Evolutionary conservation across 2,113 vertebrate species (phyloP).

Genomic region (Sisor rabdophorus): DNA sequence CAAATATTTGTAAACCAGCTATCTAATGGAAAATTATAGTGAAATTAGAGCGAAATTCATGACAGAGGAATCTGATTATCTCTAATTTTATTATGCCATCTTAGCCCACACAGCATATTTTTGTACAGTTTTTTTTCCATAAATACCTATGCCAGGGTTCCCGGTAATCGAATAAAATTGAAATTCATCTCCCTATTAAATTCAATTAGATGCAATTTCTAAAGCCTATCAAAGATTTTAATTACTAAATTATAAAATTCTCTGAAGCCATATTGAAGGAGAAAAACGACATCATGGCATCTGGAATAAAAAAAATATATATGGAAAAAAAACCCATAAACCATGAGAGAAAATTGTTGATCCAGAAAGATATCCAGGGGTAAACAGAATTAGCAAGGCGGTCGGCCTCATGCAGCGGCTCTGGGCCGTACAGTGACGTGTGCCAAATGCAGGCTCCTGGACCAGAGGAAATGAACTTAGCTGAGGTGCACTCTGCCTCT

Average conservation of each 20-base stretch:
- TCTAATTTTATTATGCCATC: constrained; percentile 99
- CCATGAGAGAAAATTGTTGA: constrained; percentile 78
- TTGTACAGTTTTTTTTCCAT: constrained; percentile 97
- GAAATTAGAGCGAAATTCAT: constrained; percentile 99
- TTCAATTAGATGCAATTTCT: constrained; percentile 99
- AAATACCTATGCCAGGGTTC: constrained; percentile 99
- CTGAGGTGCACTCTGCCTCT: constrained; percentile 74
- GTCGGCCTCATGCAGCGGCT: constrained; percentile 68
- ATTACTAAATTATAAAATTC: constrained; percentile 99
- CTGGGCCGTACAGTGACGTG: constrained; percentile 72
- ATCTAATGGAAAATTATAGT: constrained; percentile 99
- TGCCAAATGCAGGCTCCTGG: constrained; percentile 70
- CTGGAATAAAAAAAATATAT: constrained; percentile 47
- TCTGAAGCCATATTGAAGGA: constrained; percentile 98
- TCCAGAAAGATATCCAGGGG: constrained; percentile 76
- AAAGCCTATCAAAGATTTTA: constrained; percentile 99
- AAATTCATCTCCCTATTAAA: constrained; percentile 99
- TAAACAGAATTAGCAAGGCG: constrained; percentile 77
- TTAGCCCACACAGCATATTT: constrained; percentile 99
- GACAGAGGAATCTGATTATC: constrained; percentile 99
- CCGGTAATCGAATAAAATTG: constrained; percentile 99
- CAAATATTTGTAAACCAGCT: constrained; percentile 99
- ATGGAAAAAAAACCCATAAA: constrained; percentile 65
- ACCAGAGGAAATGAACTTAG: constrained; percentile 76
- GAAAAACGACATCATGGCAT: constrained; percentile 92